Base-by-base conservation (phyloP, 2,888 invertebrate species). In the Dolichomitus sp. region DNA sequence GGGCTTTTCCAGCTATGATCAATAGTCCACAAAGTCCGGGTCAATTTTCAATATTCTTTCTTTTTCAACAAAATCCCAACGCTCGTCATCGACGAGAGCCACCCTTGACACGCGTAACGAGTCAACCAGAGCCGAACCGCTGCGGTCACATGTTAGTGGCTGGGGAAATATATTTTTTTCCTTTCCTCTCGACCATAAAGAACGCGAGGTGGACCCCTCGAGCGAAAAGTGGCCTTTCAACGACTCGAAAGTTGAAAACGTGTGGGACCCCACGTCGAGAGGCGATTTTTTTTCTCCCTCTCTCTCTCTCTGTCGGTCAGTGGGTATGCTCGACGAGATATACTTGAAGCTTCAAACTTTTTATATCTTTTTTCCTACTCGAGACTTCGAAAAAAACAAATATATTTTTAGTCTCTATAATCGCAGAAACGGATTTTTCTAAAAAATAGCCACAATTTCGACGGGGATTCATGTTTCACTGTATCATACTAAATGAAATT, bases 261-360 rank as follows among this genome's bases (percentile, higher is more conserved):
- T 80, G 86, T 84, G 85, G 84, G 90, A 91, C 92, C 92, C 91
- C 92, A 91, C 92, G 91, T 90, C 69, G 86, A 84, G 91, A 89
- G 90, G 83, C 87, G 81, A 70, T 54, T 66, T 65, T 30, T 74
- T 59, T 23, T 23, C 23, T 54, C 52, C n/a, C 48, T 52, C 50
- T 19, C 50, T 19, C 37, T 40, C 23, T 27, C 37, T 68, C 54
- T 23, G 30, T 79, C 59, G 72, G 82, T 83, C 82, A 83, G 79
- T 72, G 59, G 54, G 37, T 66, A 75, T 40, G 42, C 37, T 12
- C 52, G 14, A 45, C 59, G 19, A 77, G 74, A 42, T 33, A 50
- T 57, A 57, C 63, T 70, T 79, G 68, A 70, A 72, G 74, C 40
- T 70, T 37, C 63, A 65, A 65, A 54, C 27, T 42, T 66, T 57